Conservation (phyloP, 2,113 vertebrate species). For the Sisor rabdophorus region DNA sequence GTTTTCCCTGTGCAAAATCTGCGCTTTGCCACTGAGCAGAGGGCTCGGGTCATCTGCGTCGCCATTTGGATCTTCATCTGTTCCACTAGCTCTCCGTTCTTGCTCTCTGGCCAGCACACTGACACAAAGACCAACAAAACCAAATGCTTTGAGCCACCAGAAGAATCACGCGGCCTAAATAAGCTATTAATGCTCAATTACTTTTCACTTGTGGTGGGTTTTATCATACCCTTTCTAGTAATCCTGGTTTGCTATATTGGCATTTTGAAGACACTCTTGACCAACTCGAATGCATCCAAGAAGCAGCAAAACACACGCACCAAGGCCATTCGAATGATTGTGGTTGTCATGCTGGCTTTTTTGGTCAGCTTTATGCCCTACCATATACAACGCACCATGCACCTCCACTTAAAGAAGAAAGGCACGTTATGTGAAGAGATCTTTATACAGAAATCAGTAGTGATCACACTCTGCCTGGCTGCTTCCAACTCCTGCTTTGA, state of each 20-base stretch:
- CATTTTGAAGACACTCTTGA: slow-evolving; percentile 79
- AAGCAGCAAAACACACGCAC: slow-evolving; percentile 68
- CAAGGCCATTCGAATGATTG: slow-evolving; percentile 89
- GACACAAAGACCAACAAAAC: slow-evolving; percentile 72
- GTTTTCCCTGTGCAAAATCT: slow-evolving; percentile 88
- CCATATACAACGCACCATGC: slow-evolving; percentile 84
- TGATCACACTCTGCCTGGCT: slow-evolving; percentile 85
- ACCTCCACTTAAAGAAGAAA: slow-evolving; percentile 70
- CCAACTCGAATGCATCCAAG: slow-evolving; percentile 60
- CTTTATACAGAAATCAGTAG: slow-evolving; percentile 85
- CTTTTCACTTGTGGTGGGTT: slow-evolving; percentile 79
- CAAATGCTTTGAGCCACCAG: slow-evolving; percentile 90
- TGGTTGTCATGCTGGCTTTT: slow-evolving; percentile 84
- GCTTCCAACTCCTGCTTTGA: slow-evolving; percentile 93
- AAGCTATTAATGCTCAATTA: slow-evolving; percentile 75
- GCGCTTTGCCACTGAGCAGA: slow-evolving; percentile 72
- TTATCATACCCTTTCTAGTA: slow-evolving; percentile 79
- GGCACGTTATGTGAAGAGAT: slow-evolving; percentile 60
- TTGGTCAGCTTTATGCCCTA: slow-evolving; percentile 89
- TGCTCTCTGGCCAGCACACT: slow-evolving; percentile 64
- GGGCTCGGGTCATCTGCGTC: slow-evolving; percentile 71
- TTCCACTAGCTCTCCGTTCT: slow-evolving; percentile 77
- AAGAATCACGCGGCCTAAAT: background rate
- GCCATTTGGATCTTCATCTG: slow-evolving; percentile 87
- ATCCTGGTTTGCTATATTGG: slow-evolving; percentile 87